Conservation (phyloP, 2,888 invertebrate species). For the Drosophila lacicola region DNA sequence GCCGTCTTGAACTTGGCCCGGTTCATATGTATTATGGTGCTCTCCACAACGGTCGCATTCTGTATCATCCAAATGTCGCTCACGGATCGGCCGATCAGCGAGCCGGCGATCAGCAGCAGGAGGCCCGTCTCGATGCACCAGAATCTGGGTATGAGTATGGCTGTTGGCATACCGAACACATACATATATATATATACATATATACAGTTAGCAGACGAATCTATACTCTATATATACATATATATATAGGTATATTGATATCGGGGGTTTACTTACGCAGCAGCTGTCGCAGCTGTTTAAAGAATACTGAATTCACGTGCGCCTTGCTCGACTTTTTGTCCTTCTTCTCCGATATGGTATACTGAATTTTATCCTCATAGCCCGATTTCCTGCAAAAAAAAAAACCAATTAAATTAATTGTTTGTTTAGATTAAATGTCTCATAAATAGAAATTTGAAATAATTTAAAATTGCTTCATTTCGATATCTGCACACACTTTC, state of each 20-base stretch:
- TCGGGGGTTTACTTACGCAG: slow-evolving; percentile 85
- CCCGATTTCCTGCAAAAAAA: slow-evolving; percentile 85
- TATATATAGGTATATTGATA: neutral
- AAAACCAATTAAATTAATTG: neutral
- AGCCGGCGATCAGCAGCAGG: slow-evolving; percentile 90
- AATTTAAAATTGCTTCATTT: neutral
- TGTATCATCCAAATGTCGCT: slow-evolving; percentile 99
- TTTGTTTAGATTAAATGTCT: neutral
- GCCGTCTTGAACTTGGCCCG: slow-evolving; percentile 90
- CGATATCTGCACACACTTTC: no score
- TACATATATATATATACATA: neutral
- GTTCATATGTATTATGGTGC: slow-evolving; percentile 96
- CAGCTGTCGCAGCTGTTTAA: slow-evolving; percentile 89
- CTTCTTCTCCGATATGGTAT: slow-evolving; percentile 90
- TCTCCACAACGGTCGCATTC: slow-evolving; percentile 96
- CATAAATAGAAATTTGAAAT: neutral
- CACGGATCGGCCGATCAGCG: slow-evolving; percentile 94
- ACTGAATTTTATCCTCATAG: slow-evolving; percentile 91
- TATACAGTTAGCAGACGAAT: neutral
- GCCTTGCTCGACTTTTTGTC: slow-evolving; percentile 88
- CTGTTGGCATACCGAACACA: slow-evolving; percentile 71
- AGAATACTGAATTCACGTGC: slow-evolving; percentile 91
- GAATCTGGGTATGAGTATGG: slow-evolving; percentile 92
- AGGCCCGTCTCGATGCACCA: slow-evolving; percentile 91
- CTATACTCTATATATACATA: neutral